These are phyloP conservation scores for Megalops atlanticus DNA, from an alignment of 2,113 vertebrate genomes.

Conservation along the genomic window DNA sequence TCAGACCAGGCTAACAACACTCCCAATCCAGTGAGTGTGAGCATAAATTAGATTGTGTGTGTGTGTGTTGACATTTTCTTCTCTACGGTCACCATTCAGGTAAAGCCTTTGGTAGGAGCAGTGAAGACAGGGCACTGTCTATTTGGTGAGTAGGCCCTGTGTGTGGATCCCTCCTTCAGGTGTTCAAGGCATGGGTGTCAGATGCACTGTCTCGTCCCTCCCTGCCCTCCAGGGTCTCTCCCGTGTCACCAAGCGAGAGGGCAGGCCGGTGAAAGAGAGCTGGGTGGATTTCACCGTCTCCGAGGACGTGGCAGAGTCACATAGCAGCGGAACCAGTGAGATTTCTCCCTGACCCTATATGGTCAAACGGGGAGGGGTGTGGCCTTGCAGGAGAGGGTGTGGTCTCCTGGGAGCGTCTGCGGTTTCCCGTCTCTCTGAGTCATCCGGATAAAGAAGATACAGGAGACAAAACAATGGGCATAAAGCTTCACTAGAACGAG, in stretches of 20 bases:
- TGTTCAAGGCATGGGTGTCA: not conserved
- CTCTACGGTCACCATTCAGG: not conserved
- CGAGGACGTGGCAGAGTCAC: too few species aligned
- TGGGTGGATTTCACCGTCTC: too few species aligned
- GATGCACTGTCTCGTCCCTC: not conserved
- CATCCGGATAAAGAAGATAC: slow-evolving; percentile 10
- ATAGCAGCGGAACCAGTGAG: too few species aligned
- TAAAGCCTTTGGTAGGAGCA: not conserved
- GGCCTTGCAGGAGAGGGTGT: slow-evolving; percentile 37
- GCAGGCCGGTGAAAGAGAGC: too few species aligned
- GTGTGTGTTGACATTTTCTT: too few species aligned
- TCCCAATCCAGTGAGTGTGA: too few species aligned
- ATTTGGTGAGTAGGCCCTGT: not conserved
- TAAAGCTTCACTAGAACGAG: too few species aligned
- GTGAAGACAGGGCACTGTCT: not conserved
- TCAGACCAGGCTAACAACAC: too few species aligned
- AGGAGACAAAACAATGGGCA: too few species aligned
- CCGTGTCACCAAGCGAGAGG: too few species aligned
- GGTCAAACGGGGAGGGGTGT: slow-evolving; percentile 30
- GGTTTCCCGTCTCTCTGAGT: slow-evolving; percentile 39
- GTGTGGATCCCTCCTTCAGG: not conserved
- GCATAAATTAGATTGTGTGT: too few species aligned
- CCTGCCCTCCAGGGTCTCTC: not conserved
- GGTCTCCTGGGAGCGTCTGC: slow-evolving; percentile 50
- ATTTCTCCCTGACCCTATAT: too few species aligned